A percentile compares a stretch with the other conserved stretches of the same genome.
Evolutionary conservation across 37 sponge, comb jelly and placozoan genomes (phyloP).

Genomic region (Amphimedon queenslandica): DNA sequence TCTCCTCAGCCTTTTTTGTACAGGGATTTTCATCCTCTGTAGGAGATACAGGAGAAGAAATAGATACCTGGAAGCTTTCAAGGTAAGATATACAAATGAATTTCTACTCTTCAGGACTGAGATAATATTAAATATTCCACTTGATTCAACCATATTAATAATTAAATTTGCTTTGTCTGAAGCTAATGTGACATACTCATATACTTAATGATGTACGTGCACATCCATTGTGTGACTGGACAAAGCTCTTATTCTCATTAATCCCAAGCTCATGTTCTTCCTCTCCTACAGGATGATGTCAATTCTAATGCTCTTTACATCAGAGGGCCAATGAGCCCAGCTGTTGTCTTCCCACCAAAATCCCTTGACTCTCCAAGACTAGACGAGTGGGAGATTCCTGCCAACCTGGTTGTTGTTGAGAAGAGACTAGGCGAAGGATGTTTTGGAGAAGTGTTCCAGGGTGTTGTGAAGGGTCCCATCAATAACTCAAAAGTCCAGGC

Average conservation of each 20-base stretch:
- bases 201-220: too few species aligned
- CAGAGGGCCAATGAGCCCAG: not conserved
- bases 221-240: not conserved
- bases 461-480: conserved; percentile 34
- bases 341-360: not conserved
- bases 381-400: conserved; percentile 60
- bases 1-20: not conserved
- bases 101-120: not conserved
- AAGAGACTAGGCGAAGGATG: conserved; percentile 42
- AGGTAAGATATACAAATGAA: not conserved
- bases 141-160: too few species aligned
- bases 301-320: not conserved
- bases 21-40: not conserved
- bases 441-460: conserved; percentile 55
- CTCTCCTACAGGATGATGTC: not conserved
- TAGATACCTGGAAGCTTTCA: conserved; percentile 2
- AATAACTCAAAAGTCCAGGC: conserved; percentile 38
- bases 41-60: not conserved
- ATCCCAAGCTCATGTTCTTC: not conserved
- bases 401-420: conserved; percentile 25
- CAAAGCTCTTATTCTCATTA: not conserved
- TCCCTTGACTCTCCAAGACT: not conserved
- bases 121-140: not conserved
- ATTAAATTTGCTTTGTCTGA: too few species aligned
- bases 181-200: too few species aligned